Evolutionary conservation across 2,113 vertebrate species (phyloP).

Genomic region (Axis porcinus): DNA sequence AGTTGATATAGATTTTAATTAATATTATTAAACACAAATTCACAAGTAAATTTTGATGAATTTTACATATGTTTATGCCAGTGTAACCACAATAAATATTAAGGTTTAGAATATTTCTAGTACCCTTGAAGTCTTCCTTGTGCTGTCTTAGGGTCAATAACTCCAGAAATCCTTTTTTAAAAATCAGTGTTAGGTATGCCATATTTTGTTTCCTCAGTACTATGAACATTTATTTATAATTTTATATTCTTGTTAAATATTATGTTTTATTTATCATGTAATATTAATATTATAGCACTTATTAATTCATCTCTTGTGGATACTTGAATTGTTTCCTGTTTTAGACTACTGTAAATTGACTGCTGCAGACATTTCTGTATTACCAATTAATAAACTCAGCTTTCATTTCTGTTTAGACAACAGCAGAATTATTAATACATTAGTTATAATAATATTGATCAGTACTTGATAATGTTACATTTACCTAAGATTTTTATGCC

Average conservation of each 20-base stretch:
- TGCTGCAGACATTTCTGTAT: background rate
- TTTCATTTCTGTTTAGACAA: background rate
- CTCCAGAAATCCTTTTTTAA: background rate
- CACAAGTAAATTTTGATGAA: background rate
- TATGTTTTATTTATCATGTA: background rate
- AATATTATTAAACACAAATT: background rate
- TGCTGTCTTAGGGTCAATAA: background rate
- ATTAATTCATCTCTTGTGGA: background rate
- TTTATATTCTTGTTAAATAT: background rate
- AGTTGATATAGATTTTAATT: background rate
- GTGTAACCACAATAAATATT: background rate
- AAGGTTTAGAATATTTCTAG: background rate
- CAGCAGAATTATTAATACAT: background rate
- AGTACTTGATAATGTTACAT: background rate
- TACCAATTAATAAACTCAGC: background rate
- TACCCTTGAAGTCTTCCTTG: background rate
- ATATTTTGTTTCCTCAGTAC: background rate
- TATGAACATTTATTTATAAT: background rate
- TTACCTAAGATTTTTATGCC: background rate
- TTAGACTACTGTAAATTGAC: background rate
- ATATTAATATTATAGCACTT: background rate
- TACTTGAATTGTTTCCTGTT: background rate
- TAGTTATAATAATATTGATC: background rate
- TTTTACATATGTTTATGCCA: background rate
- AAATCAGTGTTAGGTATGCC: background rate